Evolutionary conservation across 2,113 vertebrate species (phyloP).

Genomic region (Corythoichthys haematopterus): DNA sequence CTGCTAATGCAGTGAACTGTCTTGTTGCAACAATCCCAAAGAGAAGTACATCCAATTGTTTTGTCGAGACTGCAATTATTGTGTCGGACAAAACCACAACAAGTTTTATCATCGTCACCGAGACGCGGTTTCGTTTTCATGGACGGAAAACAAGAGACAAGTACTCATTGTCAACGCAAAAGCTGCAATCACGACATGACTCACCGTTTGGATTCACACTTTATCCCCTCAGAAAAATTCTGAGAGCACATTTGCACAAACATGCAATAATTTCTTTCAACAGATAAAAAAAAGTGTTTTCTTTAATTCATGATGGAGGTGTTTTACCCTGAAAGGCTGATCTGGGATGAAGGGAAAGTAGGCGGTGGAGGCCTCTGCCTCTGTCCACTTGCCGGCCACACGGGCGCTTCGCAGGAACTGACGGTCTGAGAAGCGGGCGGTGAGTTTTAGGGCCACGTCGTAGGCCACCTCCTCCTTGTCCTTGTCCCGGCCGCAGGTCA

Average conservation of each 20-base stretch:
- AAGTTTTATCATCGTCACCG: not conserved
- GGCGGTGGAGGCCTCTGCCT: constrained; percentile 83
- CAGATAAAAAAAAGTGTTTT: not conserved
- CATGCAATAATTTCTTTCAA: no score
- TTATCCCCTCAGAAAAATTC: not conserved
- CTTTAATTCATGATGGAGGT: not conserved
- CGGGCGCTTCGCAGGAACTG: constrained; percentile 89
- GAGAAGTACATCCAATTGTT: not conserved
- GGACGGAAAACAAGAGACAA: not conserved
- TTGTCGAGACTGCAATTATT: not conserved
- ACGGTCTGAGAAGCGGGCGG: constrained; percentile 84
- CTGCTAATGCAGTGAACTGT: no score
- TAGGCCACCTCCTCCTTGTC: constrained; percentile 75
- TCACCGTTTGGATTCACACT: not conserved
- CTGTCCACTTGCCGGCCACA: constrained; percentile 86
- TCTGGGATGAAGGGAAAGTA: constrained; percentile 98
- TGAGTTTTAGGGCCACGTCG: constrained; percentile 92
- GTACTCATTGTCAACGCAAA: not conserved
- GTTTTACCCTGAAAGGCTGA: constrained; percentile 92
- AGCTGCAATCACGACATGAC: not conserved
- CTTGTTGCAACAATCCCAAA: no score
- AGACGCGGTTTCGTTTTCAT: not conserved
- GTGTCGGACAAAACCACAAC: not conserved
- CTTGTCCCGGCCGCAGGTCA: constrained; percentile 82
- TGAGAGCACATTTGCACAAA: not conserved